Conservation (phyloP, 2,888 invertebrate species). For the Eristalis tenax region DNA sequence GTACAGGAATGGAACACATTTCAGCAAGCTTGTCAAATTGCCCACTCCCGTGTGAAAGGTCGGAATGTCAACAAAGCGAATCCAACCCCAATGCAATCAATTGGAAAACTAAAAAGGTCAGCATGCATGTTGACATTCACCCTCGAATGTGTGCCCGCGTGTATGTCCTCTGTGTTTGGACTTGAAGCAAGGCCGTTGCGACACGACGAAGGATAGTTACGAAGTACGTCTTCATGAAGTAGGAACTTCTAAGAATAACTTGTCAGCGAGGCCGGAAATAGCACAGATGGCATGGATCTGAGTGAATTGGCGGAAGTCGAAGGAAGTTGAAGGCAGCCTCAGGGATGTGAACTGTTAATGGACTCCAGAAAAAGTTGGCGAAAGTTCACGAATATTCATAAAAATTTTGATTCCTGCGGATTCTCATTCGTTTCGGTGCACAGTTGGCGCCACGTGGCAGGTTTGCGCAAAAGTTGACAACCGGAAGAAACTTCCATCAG, state of each 20-base stretch:
- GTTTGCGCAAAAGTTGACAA: background rate
- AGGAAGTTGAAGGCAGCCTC: background rate
- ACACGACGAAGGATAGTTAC: background rate
- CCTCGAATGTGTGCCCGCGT: background rate
- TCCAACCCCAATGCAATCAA: conserved; percentile 15
- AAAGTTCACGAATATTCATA: background rate
- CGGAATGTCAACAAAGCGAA: conserved; percentile 28
- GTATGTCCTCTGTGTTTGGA: conserved; percentile 31
- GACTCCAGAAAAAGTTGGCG: background rate
- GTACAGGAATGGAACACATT: background rate
- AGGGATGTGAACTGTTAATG: background rate
- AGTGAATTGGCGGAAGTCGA: background rate
- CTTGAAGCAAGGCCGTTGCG: conserved; percentile 41
- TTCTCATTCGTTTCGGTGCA: background rate
- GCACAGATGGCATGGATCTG: conserved; percentile 25
- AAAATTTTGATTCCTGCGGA: background rate
- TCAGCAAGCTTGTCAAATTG: conserved; percentile 15
- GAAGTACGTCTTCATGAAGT: background rate
- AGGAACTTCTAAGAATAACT: conserved; percentile 11
- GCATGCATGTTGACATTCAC: conserved; percentile 46
- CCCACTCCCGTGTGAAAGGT: conserved; percentile 40
- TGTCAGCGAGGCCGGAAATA: conserved; percentile 37
- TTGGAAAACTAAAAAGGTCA: conserved; percentile 43
- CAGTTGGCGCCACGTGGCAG: background rate
- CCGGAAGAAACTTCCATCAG: background rate